phyloP scores from a whole-genome alignment of 2,797 vertebrate genomes.

The Acanthopagrus latus region DNA sequence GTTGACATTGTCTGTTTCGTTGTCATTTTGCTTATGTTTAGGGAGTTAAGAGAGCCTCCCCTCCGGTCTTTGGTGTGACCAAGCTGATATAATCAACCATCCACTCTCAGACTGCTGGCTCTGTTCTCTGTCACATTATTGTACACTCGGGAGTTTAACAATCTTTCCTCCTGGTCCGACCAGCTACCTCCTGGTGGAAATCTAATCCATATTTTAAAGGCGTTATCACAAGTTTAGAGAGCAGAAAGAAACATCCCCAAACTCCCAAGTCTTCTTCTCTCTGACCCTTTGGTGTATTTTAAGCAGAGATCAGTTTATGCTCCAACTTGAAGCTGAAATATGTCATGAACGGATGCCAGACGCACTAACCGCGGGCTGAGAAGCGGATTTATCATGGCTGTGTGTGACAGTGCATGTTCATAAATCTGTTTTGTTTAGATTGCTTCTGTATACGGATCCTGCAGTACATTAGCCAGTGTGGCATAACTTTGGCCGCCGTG shows the following conservation, averaged over 20 bases:
- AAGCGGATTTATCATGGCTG: constrained; percentile 60
- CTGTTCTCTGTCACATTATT: constrained; percentile 48
- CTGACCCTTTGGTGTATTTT: constrained; percentile 48
- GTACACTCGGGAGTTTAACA: constrained; percentile 9
- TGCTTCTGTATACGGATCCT: constrained; percentile 69
- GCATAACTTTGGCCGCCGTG: constrained; percentile 63
- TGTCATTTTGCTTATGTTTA: constrained; percentile 32
- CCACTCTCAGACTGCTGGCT: constrained; percentile 16
- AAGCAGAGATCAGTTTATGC: constrained; percentile 49
- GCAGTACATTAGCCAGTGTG: constrained; percentile 60
- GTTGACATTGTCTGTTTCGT: constrained; percentile 21
- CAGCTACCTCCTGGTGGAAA: constrained; percentile 27
- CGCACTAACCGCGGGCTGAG: constrained; percentile 37
- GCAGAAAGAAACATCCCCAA: background rate
- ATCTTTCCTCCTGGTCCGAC: constrained; percentile 1
- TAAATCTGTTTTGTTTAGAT: constrained; percentile 84
- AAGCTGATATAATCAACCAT: constrained; percentile 17
- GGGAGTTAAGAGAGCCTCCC: constrained; percentile 25
- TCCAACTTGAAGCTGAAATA: constrained; percentile 46
- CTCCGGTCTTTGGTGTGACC: constrained; percentile 15
- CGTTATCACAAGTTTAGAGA: constrained; percentile 42
- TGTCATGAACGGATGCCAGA: constrained; percentile 69
- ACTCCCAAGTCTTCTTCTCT: constrained; percentile 25
- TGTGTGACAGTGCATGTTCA: constrained; percentile 69
- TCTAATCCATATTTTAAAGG: constrained; percentile 28